Conservation (phyloP, 1,140 invertebrate genomes). For the Trypoxylus dichotomus region DNA sequence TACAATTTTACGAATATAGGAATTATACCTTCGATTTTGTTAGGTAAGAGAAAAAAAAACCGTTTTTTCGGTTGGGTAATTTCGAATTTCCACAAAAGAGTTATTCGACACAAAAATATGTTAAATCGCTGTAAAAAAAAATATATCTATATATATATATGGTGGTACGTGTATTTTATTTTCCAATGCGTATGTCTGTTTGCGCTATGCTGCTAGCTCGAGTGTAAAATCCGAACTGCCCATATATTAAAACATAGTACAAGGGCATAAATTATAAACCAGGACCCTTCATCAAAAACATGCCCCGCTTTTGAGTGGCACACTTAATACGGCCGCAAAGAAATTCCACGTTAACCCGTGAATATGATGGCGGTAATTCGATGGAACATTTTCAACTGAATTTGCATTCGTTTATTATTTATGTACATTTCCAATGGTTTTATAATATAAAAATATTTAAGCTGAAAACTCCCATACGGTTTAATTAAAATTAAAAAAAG, state of each 20-base stretch:
- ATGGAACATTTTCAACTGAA: background rate
- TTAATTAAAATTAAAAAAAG: background rate
- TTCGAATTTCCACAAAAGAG: background rate
- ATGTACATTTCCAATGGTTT: background rate
- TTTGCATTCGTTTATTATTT: conserved; percentile 6
- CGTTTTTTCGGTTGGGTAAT: no score
- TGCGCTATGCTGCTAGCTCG: background rate
- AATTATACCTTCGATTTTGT: no score
- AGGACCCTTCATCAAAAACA: conserved; percentile 11
- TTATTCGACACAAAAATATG: background rate
- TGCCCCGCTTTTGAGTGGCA: background rate
- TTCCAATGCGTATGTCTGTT: background rate
- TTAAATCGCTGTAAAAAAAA: background rate
- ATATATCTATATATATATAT: background rate
- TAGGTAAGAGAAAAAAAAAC: no score
- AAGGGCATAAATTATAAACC: conserved; percentile 6
- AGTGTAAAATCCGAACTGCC: background rate
- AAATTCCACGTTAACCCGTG: conserved; percentile 9
- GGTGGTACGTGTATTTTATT: background rate
- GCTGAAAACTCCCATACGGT: background rate
- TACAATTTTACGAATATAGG: no score
- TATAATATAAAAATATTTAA: background rate
- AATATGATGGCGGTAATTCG: background rate
- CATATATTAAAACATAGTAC: conserved; percentile 6
- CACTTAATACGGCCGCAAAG: conserved; percentile 1